Evolutionary conservation across 2,888 invertebrate species (phyloP), one percentile per base, ranked within the genome.

Genomic region (Zootermopsis nevadensis): DNA sequence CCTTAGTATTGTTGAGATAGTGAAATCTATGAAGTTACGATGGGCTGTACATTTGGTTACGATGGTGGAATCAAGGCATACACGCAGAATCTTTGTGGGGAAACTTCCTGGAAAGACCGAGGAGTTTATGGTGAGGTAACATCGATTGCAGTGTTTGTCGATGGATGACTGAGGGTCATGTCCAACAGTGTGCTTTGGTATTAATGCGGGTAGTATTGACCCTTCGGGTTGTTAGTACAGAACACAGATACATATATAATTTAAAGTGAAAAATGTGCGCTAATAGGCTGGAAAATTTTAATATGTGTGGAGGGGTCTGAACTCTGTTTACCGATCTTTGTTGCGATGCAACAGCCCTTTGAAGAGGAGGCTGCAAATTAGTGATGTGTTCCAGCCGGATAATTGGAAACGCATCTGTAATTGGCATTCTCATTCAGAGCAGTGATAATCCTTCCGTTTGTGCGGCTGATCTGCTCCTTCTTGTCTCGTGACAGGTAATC

Each of bases 351-450:
- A 66, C 48, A 77, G 27, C 66, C 79, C 79, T 79, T 79, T 79
- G 79, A 79, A 79, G 79, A 79, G 79, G 79, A 79, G 66, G 33
- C 60, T 66, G 79, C 79, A 79, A 79, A 79, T 79, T 79, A 79
- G 79, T 79, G 66, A 79, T 79, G 79, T 79, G 79, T 79, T 79
- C 60, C 60, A 79, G 79, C 53, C 60, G 79, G 79, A 79, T 79
- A 79, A 79, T 79, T 79, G 79, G 79, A 79, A 79, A 79, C 79
- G 60, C 60, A 79, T 79, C 79, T 79, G 79, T 79, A 79, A 79
- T 79, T 79, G 79, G 79, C 79, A 79, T 79, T 79, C 79, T 53
- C 48, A 53, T 77, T 77, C 48, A 77, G 19, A 27, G 79, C 35
- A n/a, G 60, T 66, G 79, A 66, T 79, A 79, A 79, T 79, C 55